phyloP scores from a whole-genome alignment of 2,888 invertebrate species.

The Eristalis pertinax region DNA sequence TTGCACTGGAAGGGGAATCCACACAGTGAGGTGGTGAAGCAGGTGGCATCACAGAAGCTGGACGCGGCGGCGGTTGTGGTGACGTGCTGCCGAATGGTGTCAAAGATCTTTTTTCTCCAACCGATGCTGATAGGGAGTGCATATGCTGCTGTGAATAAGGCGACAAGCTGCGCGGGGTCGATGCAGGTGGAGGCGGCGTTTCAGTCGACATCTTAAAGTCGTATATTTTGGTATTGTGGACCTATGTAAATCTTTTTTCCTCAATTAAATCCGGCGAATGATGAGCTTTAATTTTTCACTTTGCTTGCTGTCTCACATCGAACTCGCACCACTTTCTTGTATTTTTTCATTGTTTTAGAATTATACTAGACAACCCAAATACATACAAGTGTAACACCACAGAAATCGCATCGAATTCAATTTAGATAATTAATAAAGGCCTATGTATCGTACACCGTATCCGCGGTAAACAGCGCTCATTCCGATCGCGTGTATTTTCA shows the following conservation, averaged over 20 bases:
- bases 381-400: constrained; percentile 31
- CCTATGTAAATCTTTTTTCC: constrained; percentile 15
- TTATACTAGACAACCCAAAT: constrained; percentile 23
- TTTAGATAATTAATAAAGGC: constrained; percentile 41
- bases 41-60: constrained; percentile 70
- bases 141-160: constrained; percentile 52
- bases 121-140: constrained; percentile 20
- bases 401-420: constrained; percentile 48
- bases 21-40: constrained; percentile 54
- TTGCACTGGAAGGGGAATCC: constrained; percentile 61
- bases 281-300: constrained; percentile 42
- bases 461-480: constrained; percentile 62
- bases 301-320: constrained; percentile 61
- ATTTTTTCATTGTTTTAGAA: constrained; percentile 58
- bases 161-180: constrained; percentile 51
- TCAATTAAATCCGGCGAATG: constrained; percentile 5
- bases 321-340: constrained; percentile 59
- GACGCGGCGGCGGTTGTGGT: constrained; percentile 62
- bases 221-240: constrained; percentile 12
- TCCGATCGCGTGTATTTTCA: constrained; percentile 54
- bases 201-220: constrained; percentile 74
- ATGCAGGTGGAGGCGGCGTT: constrained; percentile 73
- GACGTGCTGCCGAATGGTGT: constrained; percentile 46
- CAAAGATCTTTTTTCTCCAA: constrained; percentile 47
- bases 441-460: constrained; percentile 35